Percentiles rank a stretch among this genome's conserved stretches.
Evolutionary conservation across 2,113 vertebrate species (phyloP).

Genomic region (Conger conger): DNA sequence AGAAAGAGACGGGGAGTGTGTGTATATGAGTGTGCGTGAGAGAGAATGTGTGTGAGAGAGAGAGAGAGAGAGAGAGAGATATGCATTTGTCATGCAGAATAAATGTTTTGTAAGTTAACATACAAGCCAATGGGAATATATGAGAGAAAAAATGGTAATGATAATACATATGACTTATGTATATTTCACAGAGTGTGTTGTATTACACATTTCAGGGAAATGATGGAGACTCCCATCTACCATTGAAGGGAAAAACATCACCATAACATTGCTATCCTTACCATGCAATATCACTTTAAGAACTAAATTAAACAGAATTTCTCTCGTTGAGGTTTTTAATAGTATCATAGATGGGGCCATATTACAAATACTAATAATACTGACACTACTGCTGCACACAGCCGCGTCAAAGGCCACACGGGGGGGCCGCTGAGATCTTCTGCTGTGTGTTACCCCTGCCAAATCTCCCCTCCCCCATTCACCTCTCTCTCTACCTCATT

Average conservation of each 20-base stretch:
- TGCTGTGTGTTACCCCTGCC: conserved; percentile 22
- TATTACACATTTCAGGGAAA: too few relatives aligned
- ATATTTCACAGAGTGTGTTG: too few relatives aligned
- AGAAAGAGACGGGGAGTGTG: background rate
- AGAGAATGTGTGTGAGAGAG: too few relatives aligned
- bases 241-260: too few relatives aligned
- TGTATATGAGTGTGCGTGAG: too few relatives aligned
- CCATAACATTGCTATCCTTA: too few relatives aligned
- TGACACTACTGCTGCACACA: background rate
- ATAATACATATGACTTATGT: background rate
- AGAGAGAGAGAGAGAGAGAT: too few relatives aligned
- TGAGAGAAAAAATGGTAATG: background rate
- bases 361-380: background rate
- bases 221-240: too few relatives aligned
- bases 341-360: background rate
- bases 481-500: background rate
- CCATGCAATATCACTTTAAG: background rate
- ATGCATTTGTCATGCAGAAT: background rate
- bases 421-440: background rate
- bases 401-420: background rate
- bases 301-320: background rate
- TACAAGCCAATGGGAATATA: background rate
- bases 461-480: conserved; percentile 17
- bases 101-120: background rate
- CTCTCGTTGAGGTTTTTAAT: background rate